These are phyloP conservation scores for Asteroscopus sphinx DNA, from an alignment of 2,888 invertebrate species.

Conservation along the genomic window DNA sequence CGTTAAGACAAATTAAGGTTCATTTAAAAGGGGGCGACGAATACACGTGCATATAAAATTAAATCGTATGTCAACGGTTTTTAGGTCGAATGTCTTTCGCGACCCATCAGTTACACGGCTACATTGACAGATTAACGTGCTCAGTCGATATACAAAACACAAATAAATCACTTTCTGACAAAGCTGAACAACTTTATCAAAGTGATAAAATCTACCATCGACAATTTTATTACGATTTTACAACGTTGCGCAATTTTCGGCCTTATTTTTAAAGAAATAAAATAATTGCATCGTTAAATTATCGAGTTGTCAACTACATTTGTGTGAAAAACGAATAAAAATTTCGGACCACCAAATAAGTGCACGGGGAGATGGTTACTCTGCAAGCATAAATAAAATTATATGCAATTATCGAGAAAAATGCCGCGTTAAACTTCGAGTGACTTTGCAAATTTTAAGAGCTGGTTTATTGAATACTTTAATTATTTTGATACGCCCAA, in stretches of 20 bases:
- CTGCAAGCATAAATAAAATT: constrained; percentile 73
- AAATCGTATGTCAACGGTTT: constrained; percentile 11
- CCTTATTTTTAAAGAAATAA: constrained; percentile 58
- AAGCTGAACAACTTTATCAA: constrained; percentile 75
- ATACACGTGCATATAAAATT: constrained; percentile 10
- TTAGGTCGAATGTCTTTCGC: constrained; percentile 25
- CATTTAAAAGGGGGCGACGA: constrained; percentile 51
- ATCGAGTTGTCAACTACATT: constrained; percentile 54
- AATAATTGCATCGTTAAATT: constrained; percentile 57
- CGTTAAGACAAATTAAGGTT: constrained; percentile 49
- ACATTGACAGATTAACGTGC: constrained; percentile 56
- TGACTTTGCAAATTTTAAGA: constrained; percentile 56
- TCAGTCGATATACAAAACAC: constrained; percentile 52
- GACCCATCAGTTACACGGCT: constrained; percentile 23
- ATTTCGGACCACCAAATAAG: constrained; percentile 77
- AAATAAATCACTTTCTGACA: constrained; percentile 70
- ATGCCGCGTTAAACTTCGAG: constrained; percentile 48
- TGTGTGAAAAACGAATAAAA: constrained; percentile 63
- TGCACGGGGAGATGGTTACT: constrained; percentile 64
- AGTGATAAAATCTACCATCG: constrained; percentile 66
- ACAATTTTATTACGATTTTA: constrained; percentile 46
- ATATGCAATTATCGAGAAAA: constrained; percentile 69
- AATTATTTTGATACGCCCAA: constrained; percentile 68
- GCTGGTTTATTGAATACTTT: constrained; percentile 71
- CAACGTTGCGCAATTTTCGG: constrained; percentile 53